Evolutionary conservation across 2,888 invertebrate genomes (phyloP).

Genomic region (Tetheella fluctuosa): DNA sequence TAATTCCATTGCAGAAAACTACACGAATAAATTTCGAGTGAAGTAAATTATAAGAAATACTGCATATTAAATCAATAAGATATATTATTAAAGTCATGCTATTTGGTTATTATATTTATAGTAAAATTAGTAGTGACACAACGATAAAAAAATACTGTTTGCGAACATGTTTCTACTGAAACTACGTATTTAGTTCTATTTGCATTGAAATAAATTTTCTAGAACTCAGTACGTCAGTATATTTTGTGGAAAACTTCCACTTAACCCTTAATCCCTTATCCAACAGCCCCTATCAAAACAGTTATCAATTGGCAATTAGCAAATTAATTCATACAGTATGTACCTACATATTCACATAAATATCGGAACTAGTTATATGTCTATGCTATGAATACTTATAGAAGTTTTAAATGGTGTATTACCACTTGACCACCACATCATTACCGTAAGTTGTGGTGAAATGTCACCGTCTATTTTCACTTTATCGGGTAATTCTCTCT

Average conservation of each 20-base stretch:
- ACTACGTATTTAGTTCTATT: neutral
- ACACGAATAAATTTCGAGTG: neutral
- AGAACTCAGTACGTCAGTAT: no score
- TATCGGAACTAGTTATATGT: no score
- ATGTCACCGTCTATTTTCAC: constrained; percentile 21
- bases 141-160: neutral
- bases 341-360: no score
- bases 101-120: neutral
- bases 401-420: neutral
- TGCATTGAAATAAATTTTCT: no score
- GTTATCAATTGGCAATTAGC: no score
- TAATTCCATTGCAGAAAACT: neutral
- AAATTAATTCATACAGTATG: no score
- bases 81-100: neutral
- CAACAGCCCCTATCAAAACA: no score
- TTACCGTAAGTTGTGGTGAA: constrained; percentile 14
- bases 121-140: no score
- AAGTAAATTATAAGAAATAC: neutral
- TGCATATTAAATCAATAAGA: neutral
- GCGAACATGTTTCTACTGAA: neutral
- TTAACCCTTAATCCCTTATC: no score
- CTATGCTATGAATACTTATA: no score
- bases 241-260: no score
- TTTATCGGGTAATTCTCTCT: constrained; percentile 31
- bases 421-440: no score